Evolutionary conservation across 2,797 vertebrate species (phyloP).

Genomic region (Aphelocoma californica): DNA sequence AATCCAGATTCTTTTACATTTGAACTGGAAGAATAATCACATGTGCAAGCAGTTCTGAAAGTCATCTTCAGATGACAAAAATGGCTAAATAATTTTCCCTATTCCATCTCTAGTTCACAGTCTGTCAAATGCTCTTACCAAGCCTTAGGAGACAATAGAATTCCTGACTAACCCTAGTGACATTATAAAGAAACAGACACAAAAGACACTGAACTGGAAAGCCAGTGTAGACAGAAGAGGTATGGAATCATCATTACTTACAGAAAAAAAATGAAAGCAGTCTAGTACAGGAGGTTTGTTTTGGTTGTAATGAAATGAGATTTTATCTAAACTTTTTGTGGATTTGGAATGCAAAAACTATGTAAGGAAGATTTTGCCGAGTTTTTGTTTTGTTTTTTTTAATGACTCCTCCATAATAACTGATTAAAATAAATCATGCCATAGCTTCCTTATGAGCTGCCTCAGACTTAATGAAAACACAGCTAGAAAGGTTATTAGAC

Average conservation of each 20-base stretch:
- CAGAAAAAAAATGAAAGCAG: neutral
- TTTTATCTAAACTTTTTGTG: slow-evolving; percentile 37
- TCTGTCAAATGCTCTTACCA: neutral
- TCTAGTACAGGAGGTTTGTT: slow-evolving; percentile 9
- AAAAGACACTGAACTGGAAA: neutral
- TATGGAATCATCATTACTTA: neutral
- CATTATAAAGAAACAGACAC: neutral
- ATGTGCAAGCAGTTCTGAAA: neutral
- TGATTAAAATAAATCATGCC: slow-evolving; percentile 45
- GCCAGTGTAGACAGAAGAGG: neutral
- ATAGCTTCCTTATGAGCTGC: slow-evolving; percentile 17
- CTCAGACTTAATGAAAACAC: slow-evolving; percentile 33
- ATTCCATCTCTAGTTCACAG: neutral
- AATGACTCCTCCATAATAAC: slow-evolving; percentile 24
- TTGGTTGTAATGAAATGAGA: slow-evolving; percentile 17
- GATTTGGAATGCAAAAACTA: slow-evolving; percentile 36
- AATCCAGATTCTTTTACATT: neutral
- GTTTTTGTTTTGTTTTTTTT: neutral
- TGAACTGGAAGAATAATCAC: neutral
- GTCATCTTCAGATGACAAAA: neutral
- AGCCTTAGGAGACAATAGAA: neutral
- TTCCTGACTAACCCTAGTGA: neutral
- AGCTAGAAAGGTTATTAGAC: neutral
- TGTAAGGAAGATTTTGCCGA: neutral
- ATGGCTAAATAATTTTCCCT: neutral